Conservation (phyloP, 2,888 invertebrate genomes). For the Limnephilus auricula region DNA sequence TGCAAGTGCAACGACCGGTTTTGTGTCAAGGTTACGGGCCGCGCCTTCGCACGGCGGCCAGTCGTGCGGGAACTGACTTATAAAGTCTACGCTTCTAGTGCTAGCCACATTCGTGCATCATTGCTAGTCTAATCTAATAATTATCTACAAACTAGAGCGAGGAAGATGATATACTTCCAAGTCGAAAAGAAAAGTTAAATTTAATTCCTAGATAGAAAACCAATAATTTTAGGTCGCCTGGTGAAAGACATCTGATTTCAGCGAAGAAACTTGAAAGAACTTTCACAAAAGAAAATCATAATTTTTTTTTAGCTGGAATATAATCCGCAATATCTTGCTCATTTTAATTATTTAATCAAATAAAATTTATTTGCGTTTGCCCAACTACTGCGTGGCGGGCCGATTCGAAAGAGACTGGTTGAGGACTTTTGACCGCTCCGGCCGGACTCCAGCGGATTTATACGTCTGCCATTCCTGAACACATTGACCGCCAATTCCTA, state of each 20-base stretch:
- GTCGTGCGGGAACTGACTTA: slow-evolving; percentile 50
- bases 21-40: slow-evolving; percentile 65
- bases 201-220: background rate
- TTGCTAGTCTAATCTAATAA: background rate
- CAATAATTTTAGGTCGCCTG: background rate
- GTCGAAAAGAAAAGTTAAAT: background rate
- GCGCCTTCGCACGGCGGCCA: slow-evolving; percentile 32
- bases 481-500: no score
- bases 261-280: background rate
- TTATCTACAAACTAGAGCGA: background rate
- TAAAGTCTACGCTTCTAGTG: background rate
- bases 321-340: no score
- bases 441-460: no score
- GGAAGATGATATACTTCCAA: background rate
- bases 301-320: no score
- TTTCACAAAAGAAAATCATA: no score
- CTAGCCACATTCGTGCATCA: background rate
- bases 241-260: background rate
- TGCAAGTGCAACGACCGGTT: slow-evolving; percentile 66
- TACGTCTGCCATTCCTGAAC: no score
- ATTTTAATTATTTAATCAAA: no score
- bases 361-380: no score
- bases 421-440: no score
- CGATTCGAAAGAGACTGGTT: no score
- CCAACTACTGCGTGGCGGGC: no score